Evolutionary conservation across 2,797 vertebrate species (phyloP).

Genomic region (Sebastes nivosus): DNA sequence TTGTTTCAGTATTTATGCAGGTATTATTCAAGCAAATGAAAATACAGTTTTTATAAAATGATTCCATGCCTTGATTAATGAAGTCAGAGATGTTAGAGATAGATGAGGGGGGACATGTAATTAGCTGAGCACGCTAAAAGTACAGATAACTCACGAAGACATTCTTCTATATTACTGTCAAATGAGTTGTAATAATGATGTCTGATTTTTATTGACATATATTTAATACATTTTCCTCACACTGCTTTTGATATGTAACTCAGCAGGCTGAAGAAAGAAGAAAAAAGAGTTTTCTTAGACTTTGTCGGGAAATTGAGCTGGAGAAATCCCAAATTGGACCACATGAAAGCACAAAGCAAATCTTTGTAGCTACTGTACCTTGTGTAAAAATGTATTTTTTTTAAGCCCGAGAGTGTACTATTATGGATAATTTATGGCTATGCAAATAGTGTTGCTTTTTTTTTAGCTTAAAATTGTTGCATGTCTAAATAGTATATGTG

Average conservation of each 20-base stretch:
- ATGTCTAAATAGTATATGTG: conserved; percentile 44
- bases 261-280: not conserved
- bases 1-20: not conserved
- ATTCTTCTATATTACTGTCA: not conserved
- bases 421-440: conserved; percentile 23
- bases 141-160: not conserved
- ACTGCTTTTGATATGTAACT: conserved; percentile 32
- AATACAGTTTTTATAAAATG: not conserved
- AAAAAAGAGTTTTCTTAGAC: not conserved
- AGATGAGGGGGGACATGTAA: not conserved
- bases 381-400: not conserved
- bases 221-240: conserved; percentile 7
- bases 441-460: conserved; percentile 26
- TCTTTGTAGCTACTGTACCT: conserved; percentile 40
- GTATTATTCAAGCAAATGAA: not conserved
- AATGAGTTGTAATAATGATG: conserved; percentile 15
- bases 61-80: not conserved
- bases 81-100: not conserved
- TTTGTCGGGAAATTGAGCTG: conserved; percentile 24
- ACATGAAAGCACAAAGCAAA: conserved; percentile 52
- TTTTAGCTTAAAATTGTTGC: conserved; percentile 39
- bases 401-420: not conserved
- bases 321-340: conserved; percentile 38
- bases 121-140: conserved; percentile 10
- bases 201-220: conserved; percentile 6